Conservation (phyloP, 2,797 vertebrate species). For the Eulemur rubriventer region DNA sequence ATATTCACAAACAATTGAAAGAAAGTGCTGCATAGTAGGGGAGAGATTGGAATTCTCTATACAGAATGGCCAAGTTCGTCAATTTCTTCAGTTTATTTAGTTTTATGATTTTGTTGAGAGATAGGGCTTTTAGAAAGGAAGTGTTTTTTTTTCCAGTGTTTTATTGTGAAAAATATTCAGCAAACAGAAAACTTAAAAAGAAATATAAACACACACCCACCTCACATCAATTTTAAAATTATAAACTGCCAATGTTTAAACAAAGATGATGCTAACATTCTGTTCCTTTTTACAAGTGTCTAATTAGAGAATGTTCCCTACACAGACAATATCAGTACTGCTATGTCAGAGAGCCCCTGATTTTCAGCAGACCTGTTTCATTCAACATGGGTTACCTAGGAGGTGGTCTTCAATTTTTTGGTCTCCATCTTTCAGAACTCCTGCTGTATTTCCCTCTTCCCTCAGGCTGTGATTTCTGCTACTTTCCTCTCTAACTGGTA, state of each 20-base stretch:
- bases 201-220: not conserved
- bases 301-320: not conserved
- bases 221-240: not conserved
- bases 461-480: not conserved
- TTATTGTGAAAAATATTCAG: slow-evolving; percentile 12
- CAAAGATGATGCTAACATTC: not conserved
- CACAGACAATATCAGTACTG: not conserved
- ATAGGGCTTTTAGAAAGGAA: slow-evolving; percentile 39
- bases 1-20: not conserved
- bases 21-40: not conserved
- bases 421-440: not conserved
- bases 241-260: slow-evolving; percentile 16
- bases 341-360: not conserved
- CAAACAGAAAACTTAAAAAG: not conserved
- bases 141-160: slow-evolving; percentile 40
- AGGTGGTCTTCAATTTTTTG: not conserved
- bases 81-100: slow-evolving; percentile 41
- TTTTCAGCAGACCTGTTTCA: not conserved
- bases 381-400: not conserved
- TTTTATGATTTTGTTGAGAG: slow-evolving; percentile 37
- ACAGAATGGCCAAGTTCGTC: not conserved
- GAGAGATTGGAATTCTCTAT: not conserved
- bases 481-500: not conserved
- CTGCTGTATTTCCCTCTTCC: not conserved
- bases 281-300: not conserved